Base-by-base conservation (phyloP, 2,113 vertebrate genomes). In the Tachycineta bicolor region DNA sequence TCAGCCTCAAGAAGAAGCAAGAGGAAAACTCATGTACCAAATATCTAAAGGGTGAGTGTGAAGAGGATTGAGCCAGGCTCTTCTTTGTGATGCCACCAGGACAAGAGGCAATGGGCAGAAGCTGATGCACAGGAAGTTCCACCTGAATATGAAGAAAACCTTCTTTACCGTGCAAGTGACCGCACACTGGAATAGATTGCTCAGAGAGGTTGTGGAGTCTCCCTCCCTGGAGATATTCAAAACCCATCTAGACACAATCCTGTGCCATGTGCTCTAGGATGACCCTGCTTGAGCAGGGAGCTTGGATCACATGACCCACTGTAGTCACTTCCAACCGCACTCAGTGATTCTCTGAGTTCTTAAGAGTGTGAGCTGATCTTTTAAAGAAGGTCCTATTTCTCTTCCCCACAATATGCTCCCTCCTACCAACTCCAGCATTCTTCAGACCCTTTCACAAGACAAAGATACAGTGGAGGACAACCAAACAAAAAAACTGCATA, bases 21-120 rank as follows among this genome's bases (percentile, higher is more conserved):
- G n/a, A 59, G 58, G 58, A 23, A 6, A 74, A 10, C 23, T 67
- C 13, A 39, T 17, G 9, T 0, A 28, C 5, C 24, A 59, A 74
- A 33, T 52, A 46, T 8, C 44, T 44, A 23, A 44, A 74, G 4
- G 15, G 12, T 52, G 15, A 20, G 19, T 44, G 9, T 16, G 33
- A 74, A 67, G 23, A 59, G 2, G 7, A 67, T n/a, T 8, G 23
- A 74, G 28, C 23, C 52, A 81, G 28, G 44, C 19, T 69, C 11
- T 60, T 24, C 46, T 81, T 18, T 0, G 1, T 41, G 6, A 5
- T 46, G 12, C 28, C 60, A 82, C 3, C 11, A 46, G 3, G 24
- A 67, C 15, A 39, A 60, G 23, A 53, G 10, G 24, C 28, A 60
- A 25, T 17, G n/a, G 28, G 8, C 33, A 67, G 59, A 74, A 65